Evolutionary conservation across 2,113 vertebrate species (phyloP).

Genomic region (Chunga burmeisteri): DNA sequence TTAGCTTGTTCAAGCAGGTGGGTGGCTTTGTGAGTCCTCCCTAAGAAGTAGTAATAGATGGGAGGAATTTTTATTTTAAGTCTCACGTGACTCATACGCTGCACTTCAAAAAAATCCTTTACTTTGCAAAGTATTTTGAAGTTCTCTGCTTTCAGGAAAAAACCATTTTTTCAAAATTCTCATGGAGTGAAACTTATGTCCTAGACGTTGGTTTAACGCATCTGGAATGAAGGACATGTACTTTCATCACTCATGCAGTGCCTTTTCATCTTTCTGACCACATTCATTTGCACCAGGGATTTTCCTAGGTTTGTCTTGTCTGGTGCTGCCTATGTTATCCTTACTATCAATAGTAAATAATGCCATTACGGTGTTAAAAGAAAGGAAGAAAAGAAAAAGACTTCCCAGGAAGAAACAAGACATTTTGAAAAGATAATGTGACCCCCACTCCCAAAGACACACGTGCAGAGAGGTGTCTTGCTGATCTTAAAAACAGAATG

Average conservation of each 20-base stretch:
- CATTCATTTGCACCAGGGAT: background rate
- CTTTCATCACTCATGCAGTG: background rate
- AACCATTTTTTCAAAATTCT: background rate
- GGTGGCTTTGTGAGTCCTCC: background rate
- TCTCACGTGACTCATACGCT: background rate
- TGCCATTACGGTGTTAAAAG: background rate
- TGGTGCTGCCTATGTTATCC: background rate
- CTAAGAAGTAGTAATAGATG: background rate
- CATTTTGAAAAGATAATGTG: background rate
- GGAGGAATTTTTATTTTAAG: background rate
- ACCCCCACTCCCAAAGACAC: background rate
- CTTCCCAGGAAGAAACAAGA: background rate
- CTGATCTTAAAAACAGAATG: background rate
- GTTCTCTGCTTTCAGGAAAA: background rate
- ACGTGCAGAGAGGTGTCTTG: background rate
- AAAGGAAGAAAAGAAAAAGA: background rate
- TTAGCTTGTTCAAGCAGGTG: background rate
- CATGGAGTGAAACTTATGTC: background rate
- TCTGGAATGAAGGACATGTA: background rate
- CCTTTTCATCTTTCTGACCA: background rate
- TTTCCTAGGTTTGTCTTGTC: background rate
- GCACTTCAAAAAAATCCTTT: background rate
- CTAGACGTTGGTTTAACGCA: background rate
- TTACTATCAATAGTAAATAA: background rate
- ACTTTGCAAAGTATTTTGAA: background rate